These are phyloP conservation scores for Sebastes umbrosus DNA, from an alignment of 2,797 vertebrate genomes.

Conservation along the genomic window DNA sequence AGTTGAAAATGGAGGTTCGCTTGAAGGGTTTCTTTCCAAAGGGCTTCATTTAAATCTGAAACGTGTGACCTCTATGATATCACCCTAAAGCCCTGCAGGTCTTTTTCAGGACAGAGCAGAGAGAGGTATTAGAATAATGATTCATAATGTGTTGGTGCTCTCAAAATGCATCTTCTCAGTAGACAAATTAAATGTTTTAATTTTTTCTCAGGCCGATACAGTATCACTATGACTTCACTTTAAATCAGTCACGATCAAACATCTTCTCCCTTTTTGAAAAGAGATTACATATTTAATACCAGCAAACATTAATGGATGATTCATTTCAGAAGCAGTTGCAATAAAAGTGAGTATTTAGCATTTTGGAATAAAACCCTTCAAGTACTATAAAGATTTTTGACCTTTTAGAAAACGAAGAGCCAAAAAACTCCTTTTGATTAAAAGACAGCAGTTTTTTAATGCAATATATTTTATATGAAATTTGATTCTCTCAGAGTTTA, in stretches of 20 bases:
- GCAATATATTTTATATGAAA: conserved; percentile 48
- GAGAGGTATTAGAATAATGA: neutral
- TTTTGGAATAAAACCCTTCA: conserved; percentile 17
- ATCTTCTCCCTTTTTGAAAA: neutral
- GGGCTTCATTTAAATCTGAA: neutral
- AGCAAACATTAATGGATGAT: neutral
- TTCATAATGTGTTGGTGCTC: neutral
- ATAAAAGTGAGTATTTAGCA: neutral
- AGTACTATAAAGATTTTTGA: neutral
- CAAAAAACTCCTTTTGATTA: neutral
- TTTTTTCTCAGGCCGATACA: neutral
- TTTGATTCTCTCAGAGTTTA: conserved; percentile 19
- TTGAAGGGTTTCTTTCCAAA: conserved; percentile 14
- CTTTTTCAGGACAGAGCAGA: neutral
- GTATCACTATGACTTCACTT: neutral
- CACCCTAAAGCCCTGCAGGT: neutral
- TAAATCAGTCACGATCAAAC: neutral
- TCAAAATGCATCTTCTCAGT: neutral
- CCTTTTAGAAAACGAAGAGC: neutral
- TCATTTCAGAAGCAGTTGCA: neutral
- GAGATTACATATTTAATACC: neutral
- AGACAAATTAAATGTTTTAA: neutral
- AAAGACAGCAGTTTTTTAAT: conserved; percentile 19
- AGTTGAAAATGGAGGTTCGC: neutral
- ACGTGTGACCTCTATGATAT: neutral